Conservation (phyloP, 2,888 invertebrate genomes). For the Tenthredo notha region DNA sequence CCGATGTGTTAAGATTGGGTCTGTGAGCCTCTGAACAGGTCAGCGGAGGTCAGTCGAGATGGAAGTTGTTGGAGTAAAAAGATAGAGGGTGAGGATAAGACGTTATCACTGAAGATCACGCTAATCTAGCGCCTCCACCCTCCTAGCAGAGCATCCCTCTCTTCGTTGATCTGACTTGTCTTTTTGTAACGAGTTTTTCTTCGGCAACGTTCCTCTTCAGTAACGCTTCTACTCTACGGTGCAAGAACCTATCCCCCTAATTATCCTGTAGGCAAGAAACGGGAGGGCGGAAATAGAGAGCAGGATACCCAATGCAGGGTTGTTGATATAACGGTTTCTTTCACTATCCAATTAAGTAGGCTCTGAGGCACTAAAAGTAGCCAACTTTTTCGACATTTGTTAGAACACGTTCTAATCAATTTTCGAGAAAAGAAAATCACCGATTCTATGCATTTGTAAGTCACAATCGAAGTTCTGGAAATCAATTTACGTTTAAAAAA, state of each 20-base stretch:
- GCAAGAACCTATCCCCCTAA: conserved; percentile 69
- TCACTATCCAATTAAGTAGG: conserved; percentile 33
- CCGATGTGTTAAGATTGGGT: conserved; percentile 56
- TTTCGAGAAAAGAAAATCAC: background rate
- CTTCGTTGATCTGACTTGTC: conserved; percentile 68
- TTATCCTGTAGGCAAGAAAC: conserved; percentile 64
- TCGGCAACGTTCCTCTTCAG: conserved; percentile 51
- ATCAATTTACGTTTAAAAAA: background rate
- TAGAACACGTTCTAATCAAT: background rate
- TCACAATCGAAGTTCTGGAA: background rate
- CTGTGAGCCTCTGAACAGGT: conserved; percentile 33
- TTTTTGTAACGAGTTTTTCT: conserved; percentile 73
- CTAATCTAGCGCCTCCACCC: conserved; percentile 74
- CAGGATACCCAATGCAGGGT: conserved; percentile 6
- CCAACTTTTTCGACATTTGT: background rate
- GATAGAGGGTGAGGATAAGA: conserved; percentile 62
- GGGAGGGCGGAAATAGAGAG: conserved; percentile 41
- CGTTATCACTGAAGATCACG: conserved; percentile 77
- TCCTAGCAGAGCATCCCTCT: conserved; percentile 59
- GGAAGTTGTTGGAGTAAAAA: conserved; percentile 50
- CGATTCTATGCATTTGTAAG: background rate
- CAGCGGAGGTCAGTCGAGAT: conserved; percentile 53
- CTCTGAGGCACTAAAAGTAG: background rate
- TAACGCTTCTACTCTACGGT: conserved; percentile 57
- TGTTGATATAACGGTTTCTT: conserved; percentile 39